Percentiles rank a stretch among this genome's conserved stretches.
These are phyloP conservation scores for Rhagoletis pomonella DNA, from an alignment of 1,140 invertebrate species.

Conservation along the genomic window DNA sequence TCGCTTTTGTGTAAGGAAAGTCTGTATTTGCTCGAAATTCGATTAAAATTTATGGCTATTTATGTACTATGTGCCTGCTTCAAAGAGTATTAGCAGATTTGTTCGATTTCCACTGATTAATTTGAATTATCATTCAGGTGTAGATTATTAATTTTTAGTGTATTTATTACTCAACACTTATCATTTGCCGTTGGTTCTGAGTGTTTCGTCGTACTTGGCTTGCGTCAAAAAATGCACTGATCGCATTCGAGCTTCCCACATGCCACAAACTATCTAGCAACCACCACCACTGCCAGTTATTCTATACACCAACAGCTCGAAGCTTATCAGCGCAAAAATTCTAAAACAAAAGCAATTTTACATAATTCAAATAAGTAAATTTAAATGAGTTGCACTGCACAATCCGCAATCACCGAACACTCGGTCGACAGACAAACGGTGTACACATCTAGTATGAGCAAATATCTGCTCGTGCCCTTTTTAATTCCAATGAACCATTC, in stretches of 20 bases:
- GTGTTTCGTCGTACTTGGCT: background rate
- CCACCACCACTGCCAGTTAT: background rate
- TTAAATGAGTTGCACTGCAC: background rate
- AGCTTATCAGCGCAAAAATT: slow-evolving; percentile 25
- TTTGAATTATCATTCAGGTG: no score
- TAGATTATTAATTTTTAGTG: background rate
- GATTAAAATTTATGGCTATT: background rate
- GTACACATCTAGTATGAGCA: background rate
- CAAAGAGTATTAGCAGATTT: no score
- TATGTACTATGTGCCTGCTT: background rate
- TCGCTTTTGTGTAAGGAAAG: background rate
- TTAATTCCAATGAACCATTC: background rate
- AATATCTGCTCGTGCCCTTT: background rate
- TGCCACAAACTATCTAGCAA: background rate
- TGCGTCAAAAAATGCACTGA: slow-evolving; percentile 19
- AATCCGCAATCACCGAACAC: background rate
- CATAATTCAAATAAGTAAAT: background rate
- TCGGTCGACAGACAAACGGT: background rate
- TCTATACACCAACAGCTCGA: background rate
- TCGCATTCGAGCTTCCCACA: background rate
- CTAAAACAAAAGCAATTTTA: background rate
- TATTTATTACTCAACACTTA: background rate
- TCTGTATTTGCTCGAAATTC: background rate
- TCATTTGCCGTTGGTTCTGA: background rate
- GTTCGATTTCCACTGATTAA: no score